phyloP scores from a whole-genome alignment of 30 jellyfish, hydroid and myxozoan genomes.

The Aurelia sp. region DNA sequence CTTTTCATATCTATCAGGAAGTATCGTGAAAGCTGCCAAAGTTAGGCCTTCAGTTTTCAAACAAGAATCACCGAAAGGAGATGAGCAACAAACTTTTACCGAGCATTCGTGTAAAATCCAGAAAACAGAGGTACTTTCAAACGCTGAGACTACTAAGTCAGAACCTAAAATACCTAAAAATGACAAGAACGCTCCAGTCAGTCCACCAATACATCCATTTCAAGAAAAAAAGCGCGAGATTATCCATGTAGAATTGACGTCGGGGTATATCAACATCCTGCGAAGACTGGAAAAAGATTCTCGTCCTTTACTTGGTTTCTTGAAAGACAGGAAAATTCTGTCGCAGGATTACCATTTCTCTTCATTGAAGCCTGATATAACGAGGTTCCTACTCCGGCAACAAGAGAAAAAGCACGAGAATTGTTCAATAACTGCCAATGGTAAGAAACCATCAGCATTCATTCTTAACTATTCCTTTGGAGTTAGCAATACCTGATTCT shows the following conservation, averaged over 20 bases:
- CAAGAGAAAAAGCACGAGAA: constrained; percentile 53
- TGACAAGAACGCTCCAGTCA: neutral
- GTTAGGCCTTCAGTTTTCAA: constrained; percentile 64
- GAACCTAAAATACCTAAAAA: neutral
- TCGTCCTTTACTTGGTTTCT: constrained; percentile 60
- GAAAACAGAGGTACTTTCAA: neutral
- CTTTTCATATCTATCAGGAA: neutral
- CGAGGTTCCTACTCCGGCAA: constrained; percentile 78
- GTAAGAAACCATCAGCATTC: neutral
- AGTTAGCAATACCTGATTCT: no score
- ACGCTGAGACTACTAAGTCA: neutral
- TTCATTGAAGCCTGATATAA: constrained; percentile 60
- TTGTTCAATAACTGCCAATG: constrained; percentile 18
- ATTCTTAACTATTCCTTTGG: no score
- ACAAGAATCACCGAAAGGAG: neutral
- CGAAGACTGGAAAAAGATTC: constrained; percentile 64
- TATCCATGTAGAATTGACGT: constrained; percentile 35
- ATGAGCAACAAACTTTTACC: neutral
- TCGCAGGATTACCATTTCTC: constrained; percentile 36
- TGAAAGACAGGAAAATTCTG: constrained; percentile 54
- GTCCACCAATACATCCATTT: neutral
- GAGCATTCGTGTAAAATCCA: neutral
- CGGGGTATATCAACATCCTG: constrained; percentile 29
- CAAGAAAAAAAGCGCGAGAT: neutral
- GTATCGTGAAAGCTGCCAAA: constrained; percentile 61